Base-by-base conservation (phyloP, 2,888 invertebrate genomes). In the Copidosoma aretas region DNA sequence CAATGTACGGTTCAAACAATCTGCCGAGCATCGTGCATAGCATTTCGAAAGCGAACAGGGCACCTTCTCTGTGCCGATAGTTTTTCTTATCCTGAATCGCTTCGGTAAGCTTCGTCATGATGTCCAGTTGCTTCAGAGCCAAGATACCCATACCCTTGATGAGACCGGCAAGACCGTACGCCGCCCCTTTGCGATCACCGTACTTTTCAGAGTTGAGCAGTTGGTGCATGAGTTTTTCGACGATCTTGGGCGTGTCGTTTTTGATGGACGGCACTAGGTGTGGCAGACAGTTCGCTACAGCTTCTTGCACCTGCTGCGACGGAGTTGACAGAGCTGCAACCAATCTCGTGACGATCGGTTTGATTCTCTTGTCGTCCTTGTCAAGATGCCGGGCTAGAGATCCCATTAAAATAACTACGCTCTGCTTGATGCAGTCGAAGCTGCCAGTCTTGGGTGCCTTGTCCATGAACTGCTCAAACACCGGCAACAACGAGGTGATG, bases 21-120 rank as follows among this genome's bases (percentile, higher is more conserved):
- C 97, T 91, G 0, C 98, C 98, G 78, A 99, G 88, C 89, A 94
- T 94, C 77, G 91, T 91, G 84, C 97, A 97, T 56, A 98, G 87
- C 91, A 97, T 96, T 87, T 98, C 98, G 85, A 99, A 95, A 0
- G 98, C 98, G 86, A 99, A 95, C 62, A 99, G 86, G 0, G 98
- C 97, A 62, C 95, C 97, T 88, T 98, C 98, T 65, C 98, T 87
- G 75, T 94, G 93, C 76, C 94, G 92, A 78, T 93, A 95, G 81
- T 96, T 96, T 83, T 98, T 98, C 85, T 98, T 98, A 82, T 98
- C 96, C 81, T 97, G 96, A 75, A 98, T 95, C 64, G 97, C 96
- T 63, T 91, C 92, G 0, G 95, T 96, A 60, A 98, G 86, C 73
- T 93, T 93, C 2, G 92, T 92, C 95, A 98, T 98, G 53, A 98